Base-by-base conservation (phyloP, 2,113 vertebrate genomes). In the Elephantulus edwardii region DNA sequence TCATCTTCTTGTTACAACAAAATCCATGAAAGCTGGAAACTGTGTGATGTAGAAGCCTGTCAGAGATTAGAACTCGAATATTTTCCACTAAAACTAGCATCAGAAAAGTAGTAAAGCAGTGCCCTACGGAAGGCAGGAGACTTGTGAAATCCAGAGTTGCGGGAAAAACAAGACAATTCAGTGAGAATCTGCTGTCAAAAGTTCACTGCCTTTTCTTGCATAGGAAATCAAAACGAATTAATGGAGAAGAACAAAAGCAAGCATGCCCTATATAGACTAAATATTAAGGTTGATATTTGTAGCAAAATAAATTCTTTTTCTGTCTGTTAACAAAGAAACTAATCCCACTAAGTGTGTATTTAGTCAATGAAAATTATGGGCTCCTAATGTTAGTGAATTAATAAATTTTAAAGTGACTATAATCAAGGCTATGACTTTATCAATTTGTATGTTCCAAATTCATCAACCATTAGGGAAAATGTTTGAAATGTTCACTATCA, bases 361-460 rank as follows among this genome's bases (percentile, higher is more conserved):
- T 71, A 19, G 6, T 90, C 28, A 48, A 70, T 66, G 28, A 42
- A 56, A 50, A 54, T 28, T 76, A 16, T 52, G 35, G 46, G 3
- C 11, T 86, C 56, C 72, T 60, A 93, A 74, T 28, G 52, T 83
- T 50, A 56, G 11, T 64, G 1, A 30, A 62, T 70, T 83, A 24
- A 35, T 75, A 60, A 64, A 40, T 74, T 68, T 92, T 78, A 88
- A 83, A 88, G 72, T 75, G 28, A 8, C 42, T 80, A 20, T n/a
- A 80, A 60, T 50, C 11, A 74, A 88, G 5, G 35, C 6, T 83
- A 19, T 60, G 62, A 74, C 6, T 58, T 83, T 76, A 83, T 6
- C 17, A 79, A 9, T 4, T 66, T 66, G 22, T 54, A 70, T 81
- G 17, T 33, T 81, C 40, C 16, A 50, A 80, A 87, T 87, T 76